These are phyloP conservation scores for Drosophila nannoptera DNA, from an alignment of 1,140 invertebrate species.

Conservation along the genomic window DNA sequence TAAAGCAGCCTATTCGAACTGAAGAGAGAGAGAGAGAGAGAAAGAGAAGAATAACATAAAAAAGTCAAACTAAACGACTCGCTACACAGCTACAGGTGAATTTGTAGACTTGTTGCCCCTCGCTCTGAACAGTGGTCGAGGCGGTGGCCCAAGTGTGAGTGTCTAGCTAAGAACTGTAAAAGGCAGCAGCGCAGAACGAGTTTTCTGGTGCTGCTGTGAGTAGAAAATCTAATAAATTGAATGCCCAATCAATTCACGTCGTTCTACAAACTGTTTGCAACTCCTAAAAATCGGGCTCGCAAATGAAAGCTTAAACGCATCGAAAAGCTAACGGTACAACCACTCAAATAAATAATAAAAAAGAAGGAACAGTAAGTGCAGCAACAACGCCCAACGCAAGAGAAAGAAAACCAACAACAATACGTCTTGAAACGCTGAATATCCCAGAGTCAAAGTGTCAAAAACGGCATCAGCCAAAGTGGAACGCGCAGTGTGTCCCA, in stretches of 20 bases:
- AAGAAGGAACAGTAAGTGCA: constrained; percentile 18
- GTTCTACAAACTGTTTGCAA: constrained; percentile 34
- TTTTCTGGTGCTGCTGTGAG: constrained; percentile 28
- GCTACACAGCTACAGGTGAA: constrained; percentile 49
- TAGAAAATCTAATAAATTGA: constrained; percentile 72
- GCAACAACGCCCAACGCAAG: constrained; percentile 31
- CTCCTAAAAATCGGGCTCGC: background rate
- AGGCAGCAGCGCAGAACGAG: constrained; percentile 54
- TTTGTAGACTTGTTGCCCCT: constrained; percentile 41
- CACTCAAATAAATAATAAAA: constrained; percentile 24
- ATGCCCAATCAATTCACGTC: constrained; percentile 68
- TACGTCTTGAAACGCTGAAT: constrained; percentile 26
- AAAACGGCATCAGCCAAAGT: constrained; percentile 48
- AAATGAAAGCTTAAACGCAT: constrained; percentile 17
- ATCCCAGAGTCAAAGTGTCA: constrained; percentile 49
- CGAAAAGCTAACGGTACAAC: constrained; percentile 49
- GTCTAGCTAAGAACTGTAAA: constrained; percentile 46
- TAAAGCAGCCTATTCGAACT: constrained; percentile 52
- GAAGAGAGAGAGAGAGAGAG: constrained; percentile 25
- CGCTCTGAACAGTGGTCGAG: constrained; percentile 19
- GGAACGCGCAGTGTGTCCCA: constrained; percentile 65
- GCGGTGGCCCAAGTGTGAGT: constrained; percentile 39
- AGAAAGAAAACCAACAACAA: constrained; percentile 11
- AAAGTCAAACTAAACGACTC: constrained; percentile 44
- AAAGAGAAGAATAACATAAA: constrained; percentile 8